phyloP scores from a whole-genome alignment of 2,888 invertebrate genomes.

The Cistogaster globosa region DNA sequence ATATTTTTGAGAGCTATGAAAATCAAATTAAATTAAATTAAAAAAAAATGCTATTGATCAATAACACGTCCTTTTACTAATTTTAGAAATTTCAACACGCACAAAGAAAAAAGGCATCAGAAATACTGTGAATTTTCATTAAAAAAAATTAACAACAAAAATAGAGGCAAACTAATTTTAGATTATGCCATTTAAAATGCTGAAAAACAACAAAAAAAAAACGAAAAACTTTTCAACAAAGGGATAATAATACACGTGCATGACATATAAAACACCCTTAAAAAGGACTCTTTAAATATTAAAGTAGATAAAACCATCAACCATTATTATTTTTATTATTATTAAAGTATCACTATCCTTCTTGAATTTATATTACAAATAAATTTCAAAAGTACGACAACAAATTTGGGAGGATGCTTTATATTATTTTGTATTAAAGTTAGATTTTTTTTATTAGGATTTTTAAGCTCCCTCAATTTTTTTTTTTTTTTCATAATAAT shows the following conservation, averaged over 20 bases:
- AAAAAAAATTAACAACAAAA: neutral
- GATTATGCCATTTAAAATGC: neutral
- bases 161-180: neutral
- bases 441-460: too few species aligned
- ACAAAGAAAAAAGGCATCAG: neutral
- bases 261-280: constrained; percentile 20
- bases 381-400: too few species aligned
- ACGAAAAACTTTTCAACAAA: neutral
- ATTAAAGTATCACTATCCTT: too few species aligned
- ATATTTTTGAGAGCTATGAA: neutral
- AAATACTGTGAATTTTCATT: too few species aligned
- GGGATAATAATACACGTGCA: neutral
- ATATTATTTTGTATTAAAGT: too few species aligned
- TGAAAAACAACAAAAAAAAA: neutral
- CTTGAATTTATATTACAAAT: too few species aligned
- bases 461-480: too few species aligned
- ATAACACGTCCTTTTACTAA: constrained; percentile 29
- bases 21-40: constrained; percentile 18
- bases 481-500: too few species aligned
- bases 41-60: constrained; percentile 17
- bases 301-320: neutral
- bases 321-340: too few species aligned
- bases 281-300: constrained; percentile 8
- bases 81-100: constrained; percentile 22
- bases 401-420: too few species aligned